These are phyloP conservation scores for Scytalopus superciliaris DNA, from an alignment of 2,113 vertebrate genomes.

Conservation along the genomic window DNA sequence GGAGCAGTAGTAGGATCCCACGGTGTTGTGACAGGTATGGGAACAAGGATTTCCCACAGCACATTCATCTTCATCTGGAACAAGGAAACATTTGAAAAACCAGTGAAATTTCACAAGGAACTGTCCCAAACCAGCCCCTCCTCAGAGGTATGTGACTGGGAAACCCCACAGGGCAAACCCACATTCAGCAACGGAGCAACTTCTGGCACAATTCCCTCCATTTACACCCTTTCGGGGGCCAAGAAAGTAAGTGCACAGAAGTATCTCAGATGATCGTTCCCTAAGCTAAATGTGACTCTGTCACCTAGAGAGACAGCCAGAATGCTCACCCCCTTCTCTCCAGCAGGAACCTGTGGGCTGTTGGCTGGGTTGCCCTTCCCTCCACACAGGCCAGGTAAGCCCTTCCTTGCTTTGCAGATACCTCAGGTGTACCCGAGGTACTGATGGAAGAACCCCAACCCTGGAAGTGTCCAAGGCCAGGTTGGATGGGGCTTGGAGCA, in stretches of 20 bases:
- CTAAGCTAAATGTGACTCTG: neutral
- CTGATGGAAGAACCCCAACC: neutral
- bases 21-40: constrained; percentile 88
- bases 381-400: neutral
- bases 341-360: neutral
- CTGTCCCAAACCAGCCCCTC: neutral
- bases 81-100: neutral
- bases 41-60: constrained; percentile 84
- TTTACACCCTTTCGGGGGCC: neutral
- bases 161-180: neutral
- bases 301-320: neutral
- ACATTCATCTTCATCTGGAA: constrained; percentile 93
- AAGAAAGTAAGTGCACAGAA: neutral
- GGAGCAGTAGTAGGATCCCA: constrained; percentile 93
- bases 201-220: neutral
- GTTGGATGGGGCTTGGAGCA: rapidly evolving
- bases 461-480: neutral
- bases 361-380: neutral
- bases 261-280: neutral
- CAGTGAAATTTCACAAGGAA: neutral
- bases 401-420: neutral
- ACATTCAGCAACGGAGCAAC: neutral
- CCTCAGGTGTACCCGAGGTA: neutral
- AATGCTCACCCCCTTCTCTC: neutral
- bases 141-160: rapidly evolving